Conservation (phyloP, 2,113 vertebrate genomes). For the Paracanthobrama guichenoti region DNA sequence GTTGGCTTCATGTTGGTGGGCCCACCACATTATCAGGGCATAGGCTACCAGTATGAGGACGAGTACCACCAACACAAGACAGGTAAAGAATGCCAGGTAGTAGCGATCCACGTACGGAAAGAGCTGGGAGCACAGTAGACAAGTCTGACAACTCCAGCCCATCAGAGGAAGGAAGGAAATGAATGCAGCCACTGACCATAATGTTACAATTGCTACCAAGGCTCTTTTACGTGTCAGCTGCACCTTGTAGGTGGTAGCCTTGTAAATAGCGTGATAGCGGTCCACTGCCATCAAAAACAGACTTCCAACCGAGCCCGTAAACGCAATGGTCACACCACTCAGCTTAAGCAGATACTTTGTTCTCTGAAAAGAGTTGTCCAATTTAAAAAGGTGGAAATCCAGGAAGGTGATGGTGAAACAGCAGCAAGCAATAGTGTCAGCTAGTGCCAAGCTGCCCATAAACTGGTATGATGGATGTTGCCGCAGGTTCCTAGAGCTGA, state of each 20-base stretch:
- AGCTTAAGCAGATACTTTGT: conserved; percentile 85
- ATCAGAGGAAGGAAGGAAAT: conserved; percentile 84
- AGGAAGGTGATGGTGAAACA: conserved; percentile 86
- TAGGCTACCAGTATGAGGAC: conserved; percentile 82
- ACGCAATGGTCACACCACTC: conserved; percentile 85
- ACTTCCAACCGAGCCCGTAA: conserved; percentile 88
- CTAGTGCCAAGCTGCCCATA: conserved; percentile 85
- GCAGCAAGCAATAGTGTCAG: conserved; percentile 86
- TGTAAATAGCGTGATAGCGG: conserved; percentile 86
- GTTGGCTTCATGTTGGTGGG: conserved; percentile 78
- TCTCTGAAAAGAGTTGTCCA: conserved; percentile 53
- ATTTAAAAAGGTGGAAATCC: conserved; percentile 82
- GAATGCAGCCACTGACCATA: conserved; percentile 77
- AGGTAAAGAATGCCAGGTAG: conserved; percentile 82
- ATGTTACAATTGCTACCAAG: conserved; percentile 68
- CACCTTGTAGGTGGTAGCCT: conserved; percentile 78
- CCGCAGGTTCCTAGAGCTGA: conserved; percentile 71
- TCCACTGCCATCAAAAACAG: conserved; percentile 89
- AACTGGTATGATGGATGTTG: conserved; percentile 87
- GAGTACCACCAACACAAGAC: conserved; percentile 75
- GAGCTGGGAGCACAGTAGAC: conserved; percentile 76
- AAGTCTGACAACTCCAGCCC: conserved; percentile 85
- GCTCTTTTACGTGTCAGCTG: conserved; percentile 81
- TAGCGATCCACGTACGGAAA: conserved; percentile 81
- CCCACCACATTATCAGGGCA: conserved; percentile 81